phyloP scores from a whole-genome alignment of 2,888 invertebrate species.

The Branchinecta sandiegonensis region DNA sequence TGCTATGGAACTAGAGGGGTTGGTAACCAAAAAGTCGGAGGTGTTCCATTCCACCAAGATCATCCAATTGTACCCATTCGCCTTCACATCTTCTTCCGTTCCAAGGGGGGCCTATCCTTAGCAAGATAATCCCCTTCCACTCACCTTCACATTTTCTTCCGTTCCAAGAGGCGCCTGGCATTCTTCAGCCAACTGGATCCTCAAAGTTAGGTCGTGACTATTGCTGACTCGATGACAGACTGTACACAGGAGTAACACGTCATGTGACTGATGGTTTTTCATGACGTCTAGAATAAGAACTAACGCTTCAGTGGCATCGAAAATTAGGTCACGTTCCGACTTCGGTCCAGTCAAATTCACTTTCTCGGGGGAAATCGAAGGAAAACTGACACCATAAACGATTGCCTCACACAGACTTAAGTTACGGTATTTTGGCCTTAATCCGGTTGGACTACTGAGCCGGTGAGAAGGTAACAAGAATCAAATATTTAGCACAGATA shows the following conservation, averaged over 20 bases:
- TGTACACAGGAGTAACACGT: slow-evolving; percentile 56
- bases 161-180: slow-evolving; percentile 51
- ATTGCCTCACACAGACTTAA: no score
- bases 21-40: no score
- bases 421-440: no score
- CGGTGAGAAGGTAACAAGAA: no score
- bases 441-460: no score
- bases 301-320: neutral
- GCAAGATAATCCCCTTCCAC: neutral
- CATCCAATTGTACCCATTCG: neutral
- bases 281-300: neutral
- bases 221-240: slow-evolving; percentile 56
- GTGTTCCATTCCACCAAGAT: no score
- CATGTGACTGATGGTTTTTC: slow-evolving; percentile 61
- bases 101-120: slow-evolving; percentile 44
- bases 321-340: no score
- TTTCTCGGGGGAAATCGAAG: no score
- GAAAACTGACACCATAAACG: no score
- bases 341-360: no score
- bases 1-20: no score
- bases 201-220: slow-evolving; percentile 44
- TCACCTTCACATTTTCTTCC: slow-evolving; percentile 29
- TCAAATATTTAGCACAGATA: no score
- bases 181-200: slow-evolving; percentile 42
- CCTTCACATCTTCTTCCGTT: slow-evolving; percentile 30